Conservation (phyloP, 2,888 invertebrate genomes). For the Pterostichus madidus region DNA sequence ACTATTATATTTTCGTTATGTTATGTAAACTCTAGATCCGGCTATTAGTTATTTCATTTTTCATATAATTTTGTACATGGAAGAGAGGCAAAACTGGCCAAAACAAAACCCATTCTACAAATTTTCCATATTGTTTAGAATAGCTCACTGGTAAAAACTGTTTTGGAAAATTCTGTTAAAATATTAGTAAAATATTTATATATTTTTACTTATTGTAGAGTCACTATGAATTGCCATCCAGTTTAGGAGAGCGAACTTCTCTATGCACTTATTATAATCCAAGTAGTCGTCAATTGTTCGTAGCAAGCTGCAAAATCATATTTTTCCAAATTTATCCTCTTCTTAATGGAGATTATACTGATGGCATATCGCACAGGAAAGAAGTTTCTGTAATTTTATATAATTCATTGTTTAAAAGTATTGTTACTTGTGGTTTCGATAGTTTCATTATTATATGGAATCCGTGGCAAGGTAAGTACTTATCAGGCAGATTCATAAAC, state of each 20-base stretch:
- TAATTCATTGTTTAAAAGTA: constrained; percentile 86
- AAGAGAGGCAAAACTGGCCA: too few species aligned
- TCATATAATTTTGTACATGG: too few species aligned
- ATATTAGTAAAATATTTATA: too few species aligned
- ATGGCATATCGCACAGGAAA: constrained; percentile 84
- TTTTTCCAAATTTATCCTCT: constrained; percentile 83
- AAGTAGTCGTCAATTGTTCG: constrained; percentile 82
- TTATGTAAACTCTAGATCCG: too few species aligned
- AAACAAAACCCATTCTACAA: too few species aligned
- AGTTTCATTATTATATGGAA: constrained; percentile 92
- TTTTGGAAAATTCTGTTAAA: too few species aligned
- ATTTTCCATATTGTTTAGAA: too few species aligned
- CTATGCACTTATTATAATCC: constrained; percentile 84
- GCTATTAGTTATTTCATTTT: too few species aligned
- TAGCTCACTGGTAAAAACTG: too few species aligned
- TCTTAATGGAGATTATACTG: constrained; percentile 84
- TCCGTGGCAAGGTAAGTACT: constrained; percentile 81
- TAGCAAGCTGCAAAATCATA: constrained; percentile 84
- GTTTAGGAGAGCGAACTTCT: constrained; percentile 82
- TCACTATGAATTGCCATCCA: constrained; percentile 82
- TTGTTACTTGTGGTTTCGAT: constrained; percentile 89
- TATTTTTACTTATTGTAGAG: constrained; percentile 77
- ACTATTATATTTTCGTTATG: too few species aligned
- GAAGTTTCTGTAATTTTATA: constrained; percentile 87
- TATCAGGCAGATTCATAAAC: too few species aligned